A percentile compares a stretch with the other conserved stretches of the same genome.
These are phyloP conservation scores for Drosophila pseudoananassae DNA, from an alignment of 1,140 invertebrate species.

Conservation along the genomic window DNA sequence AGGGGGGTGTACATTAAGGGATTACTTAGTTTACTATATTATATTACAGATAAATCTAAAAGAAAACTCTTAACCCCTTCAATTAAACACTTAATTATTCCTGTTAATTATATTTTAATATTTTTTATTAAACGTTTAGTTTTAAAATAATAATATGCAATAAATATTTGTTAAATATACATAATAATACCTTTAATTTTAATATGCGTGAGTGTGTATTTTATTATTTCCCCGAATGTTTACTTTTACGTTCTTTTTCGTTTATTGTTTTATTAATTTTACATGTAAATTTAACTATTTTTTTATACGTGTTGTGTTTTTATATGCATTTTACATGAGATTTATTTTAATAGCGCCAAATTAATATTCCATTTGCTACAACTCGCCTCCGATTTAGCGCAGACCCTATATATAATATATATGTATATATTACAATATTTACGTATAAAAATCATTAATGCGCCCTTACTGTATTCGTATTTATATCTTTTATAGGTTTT, in stretches of 20 bases:
- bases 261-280: slow-evolving; percentile 53
- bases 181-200: slow-evolving; percentile 74
- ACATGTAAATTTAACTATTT: slow-evolving; percentile 81
- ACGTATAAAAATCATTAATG: slow-evolving; percentile 73
- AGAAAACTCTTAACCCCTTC: too few relatives aligned
- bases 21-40: background rate
- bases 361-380: slow-evolving; percentile 79
- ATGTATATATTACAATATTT: slow-evolving; percentile 48
- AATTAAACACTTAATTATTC: background rate
- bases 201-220: slow-evolving; percentile 69
- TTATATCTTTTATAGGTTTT: slow-evolving; percentile 21
- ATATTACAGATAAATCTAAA: too few relatives aligned
- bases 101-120: slow-evolving; percentile 46
- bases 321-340: slow-evolving; percentile 72
- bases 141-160: slow-evolving; percentile 82
- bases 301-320: slow-evolving; percentile 41
- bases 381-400: slow-evolving; percentile 36
- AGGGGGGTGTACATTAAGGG: background rate
- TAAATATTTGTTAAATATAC: slow-evolving; percentile 79
- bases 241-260: slow-evolving; percentile 31
- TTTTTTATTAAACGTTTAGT: slow-evolving; percentile 78
- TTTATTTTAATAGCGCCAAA: slow-evolving; percentile 74
- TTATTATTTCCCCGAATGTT: slow-evolving; percentile 15
- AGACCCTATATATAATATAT: slow-evolving; percentile 56
- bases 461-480: slow-evolving; percentile 30